Conservation (phyloP, 2,113 vertebrate genomes). For the Hippocampus guttulatus region DNA sequence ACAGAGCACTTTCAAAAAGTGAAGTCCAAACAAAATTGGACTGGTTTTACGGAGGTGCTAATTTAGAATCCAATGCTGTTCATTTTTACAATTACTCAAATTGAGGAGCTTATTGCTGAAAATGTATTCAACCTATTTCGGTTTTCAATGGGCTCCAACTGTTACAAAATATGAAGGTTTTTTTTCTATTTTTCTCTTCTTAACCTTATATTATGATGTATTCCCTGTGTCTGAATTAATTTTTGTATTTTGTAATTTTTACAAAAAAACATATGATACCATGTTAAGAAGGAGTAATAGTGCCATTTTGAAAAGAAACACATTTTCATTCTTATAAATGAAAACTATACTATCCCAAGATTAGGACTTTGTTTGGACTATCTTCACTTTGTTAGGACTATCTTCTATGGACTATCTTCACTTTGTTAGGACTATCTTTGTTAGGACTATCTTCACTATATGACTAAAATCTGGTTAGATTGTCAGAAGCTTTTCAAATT, state of each 20-base stretch:
- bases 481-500: background rate
- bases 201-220: background rate
- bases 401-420: too few relatives aligned
- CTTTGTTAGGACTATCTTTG: too few relatives aligned
- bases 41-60: background rate
- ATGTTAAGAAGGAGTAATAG: background rate
- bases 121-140: background rate
- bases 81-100: background rate
- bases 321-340: background rate
- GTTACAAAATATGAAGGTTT: background rate
- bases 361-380: background rate
- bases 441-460: too few relatives aligned
- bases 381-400: too few relatives aligned
- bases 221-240: background rate
- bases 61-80: background rate
- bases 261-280: background rate
- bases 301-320: background rate
- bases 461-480: too few relatives aligned
- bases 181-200: background rate
- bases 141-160: conserved; percentile 53
- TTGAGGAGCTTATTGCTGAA: background rate
- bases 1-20: too few relatives aligned
- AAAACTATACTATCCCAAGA: background rate
- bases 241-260: background rate
- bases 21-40: background rate